phyloP scores from a whole-genome alignment of 2,797 vertebrate genomes.

The Gorsachius magnificus region DNA sequence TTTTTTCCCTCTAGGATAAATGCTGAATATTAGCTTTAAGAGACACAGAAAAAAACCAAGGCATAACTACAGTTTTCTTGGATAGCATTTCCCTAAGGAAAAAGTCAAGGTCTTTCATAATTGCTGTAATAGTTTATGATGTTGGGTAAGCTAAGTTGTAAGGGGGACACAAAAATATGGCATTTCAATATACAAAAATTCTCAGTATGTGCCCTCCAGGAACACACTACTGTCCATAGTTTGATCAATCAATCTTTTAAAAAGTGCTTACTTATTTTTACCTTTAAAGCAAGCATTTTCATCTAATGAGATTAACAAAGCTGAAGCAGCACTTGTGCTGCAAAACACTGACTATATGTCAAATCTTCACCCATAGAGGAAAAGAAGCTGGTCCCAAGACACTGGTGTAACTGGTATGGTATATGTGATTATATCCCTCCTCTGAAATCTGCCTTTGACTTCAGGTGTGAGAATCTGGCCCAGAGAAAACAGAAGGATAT shows the following conservation, averaged over 20 bases:
- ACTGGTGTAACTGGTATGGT: not conserved
- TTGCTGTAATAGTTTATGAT: slow-evolving; percentile 68
- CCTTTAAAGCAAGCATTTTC: slow-evolving; percentile 28
- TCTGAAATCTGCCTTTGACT: not conserved
- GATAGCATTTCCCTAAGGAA: slow-evolving; percentile 28
- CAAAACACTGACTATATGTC: not conserved
- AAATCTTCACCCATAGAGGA: not conserved
- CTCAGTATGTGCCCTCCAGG: not conserved
- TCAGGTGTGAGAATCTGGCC: not conserved
- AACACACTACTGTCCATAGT: slow-evolving; percentile 22
- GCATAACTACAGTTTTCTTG: not conserved
- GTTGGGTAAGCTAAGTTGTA: slow-evolving; percentile 36
- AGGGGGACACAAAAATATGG: slow-evolving; percentile 36
- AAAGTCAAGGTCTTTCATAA: slow-evolving; percentile 56
- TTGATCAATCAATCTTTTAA: not conserved
- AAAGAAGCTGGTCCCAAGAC: not conserved
- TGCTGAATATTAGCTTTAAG: slow-evolving; percentile 42
- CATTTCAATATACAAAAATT: slow-evolving; percentile 16
- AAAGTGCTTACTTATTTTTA: not conserved
- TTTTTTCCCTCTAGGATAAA: slow-evolving; percentile 11
- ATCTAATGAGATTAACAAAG: not conserved
- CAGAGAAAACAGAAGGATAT: not conserved
- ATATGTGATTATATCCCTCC: not conserved
- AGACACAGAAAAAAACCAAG: not conserved
- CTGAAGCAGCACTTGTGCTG: not conserved